Evolutionary conservation across 2,888 invertebrate species (phyloP).

Genomic region (Hemaris fuciformis): DNA sequence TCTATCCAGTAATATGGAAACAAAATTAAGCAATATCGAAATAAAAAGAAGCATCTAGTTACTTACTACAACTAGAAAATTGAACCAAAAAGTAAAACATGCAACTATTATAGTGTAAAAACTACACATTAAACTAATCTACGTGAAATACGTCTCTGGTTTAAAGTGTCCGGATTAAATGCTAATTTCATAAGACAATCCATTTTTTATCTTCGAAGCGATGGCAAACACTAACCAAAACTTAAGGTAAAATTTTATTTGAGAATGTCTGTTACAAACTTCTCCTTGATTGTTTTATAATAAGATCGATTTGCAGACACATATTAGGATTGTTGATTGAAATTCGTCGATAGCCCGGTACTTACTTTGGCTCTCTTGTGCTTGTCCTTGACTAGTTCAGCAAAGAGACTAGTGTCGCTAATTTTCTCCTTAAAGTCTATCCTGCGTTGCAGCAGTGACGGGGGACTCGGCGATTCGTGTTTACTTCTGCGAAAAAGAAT

Average conservation of each 20-base stretch:
- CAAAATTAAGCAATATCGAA: not conserved
- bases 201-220: no score
- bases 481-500: constrained; percentile 34
- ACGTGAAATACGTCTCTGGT: no score
- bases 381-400: constrained; percentile 92
- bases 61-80: not conserved
- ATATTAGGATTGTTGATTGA: no score
- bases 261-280: no score
- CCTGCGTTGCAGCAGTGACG: constrained; percentile 68
- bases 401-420: constrained; percentile 93
- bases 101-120: not conserved
- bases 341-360: no score
- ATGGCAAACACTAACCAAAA: no score
- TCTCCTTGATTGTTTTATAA: no score
- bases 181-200: no score
- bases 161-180: no score
- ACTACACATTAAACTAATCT: not conserved
- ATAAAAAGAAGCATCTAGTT: not conserved
- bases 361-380: constrained; percentile 90
- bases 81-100: not conserved
- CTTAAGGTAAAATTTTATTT: no score
- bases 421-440: constrained; percentile 90
- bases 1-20: constrained; percentile 53
- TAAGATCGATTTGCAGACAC: no score
- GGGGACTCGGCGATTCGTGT: constrained; percentile 70